Conservation (phyloP, 2,888 invertebrate genomes). For the Noctua comes region DNA sequence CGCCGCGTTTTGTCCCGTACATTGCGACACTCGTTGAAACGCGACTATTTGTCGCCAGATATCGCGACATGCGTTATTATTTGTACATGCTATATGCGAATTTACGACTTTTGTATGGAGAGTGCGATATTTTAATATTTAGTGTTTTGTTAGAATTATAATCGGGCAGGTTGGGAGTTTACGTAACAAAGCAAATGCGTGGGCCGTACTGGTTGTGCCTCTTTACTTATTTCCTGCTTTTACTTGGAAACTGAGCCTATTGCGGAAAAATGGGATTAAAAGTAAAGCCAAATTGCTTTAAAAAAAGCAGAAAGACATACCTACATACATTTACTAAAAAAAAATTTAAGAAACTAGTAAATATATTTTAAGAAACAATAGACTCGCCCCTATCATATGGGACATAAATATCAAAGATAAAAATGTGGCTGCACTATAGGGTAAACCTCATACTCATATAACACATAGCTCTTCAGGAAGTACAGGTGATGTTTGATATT, state of each 20-base stretch:
- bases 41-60: conserved; percentile 83
- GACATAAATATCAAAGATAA: neutral
- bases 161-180: conserved; percentile 17
- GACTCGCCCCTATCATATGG: neutral
- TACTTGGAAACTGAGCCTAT: neutral
- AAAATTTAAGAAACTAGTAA: no score
- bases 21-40: conserved; percentile 70
- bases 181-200: neutral
- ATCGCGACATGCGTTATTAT: conserved; percentile 71
- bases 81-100: conserved; percentile 63
- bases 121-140: conserved; percentile 58
- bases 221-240: conserved; percentile 12
- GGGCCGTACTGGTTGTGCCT: neutral
- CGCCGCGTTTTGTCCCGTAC: conserved; percentile 65
- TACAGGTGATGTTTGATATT: neutral
- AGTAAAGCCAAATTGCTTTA: neutral
- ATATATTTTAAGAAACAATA: no score
- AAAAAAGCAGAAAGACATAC: neutral
- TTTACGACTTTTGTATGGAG: conserved; percentile 58
- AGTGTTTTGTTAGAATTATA: conserved; percentile 55
- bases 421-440: neutral
- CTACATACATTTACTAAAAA: neutral
- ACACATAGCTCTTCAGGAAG: neutral
- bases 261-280: neutral
- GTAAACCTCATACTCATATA: neutral